Conservation (phyloP, 2,888 invertebrate species). For the Dascillus cervinus region DNA sequence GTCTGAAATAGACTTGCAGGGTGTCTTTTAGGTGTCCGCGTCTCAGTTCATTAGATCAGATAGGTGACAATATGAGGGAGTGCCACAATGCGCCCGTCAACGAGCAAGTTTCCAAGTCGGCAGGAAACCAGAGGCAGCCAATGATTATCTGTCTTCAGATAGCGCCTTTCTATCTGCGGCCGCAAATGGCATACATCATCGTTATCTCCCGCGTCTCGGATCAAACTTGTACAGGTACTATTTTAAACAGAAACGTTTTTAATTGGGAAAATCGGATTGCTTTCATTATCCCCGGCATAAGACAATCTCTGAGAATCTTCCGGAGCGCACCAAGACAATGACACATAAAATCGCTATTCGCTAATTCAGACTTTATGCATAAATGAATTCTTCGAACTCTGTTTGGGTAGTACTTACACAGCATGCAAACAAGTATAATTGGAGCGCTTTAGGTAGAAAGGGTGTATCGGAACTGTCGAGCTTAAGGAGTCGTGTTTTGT, state of each 20-base stretch:
- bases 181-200: conserved; percentile 7
- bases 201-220: conserved; percentile 9
- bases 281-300: conserved; percentile 41
- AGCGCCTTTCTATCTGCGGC: conserved; percentile 12
- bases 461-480: conserved; percentile 26
- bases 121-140: conserved; percentile 38
- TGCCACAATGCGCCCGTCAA: conserved; percentile 36
- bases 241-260: conserved; percentile 38
- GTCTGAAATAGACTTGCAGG: conserved; percentile 12
- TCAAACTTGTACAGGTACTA: conserved; percentile 22
- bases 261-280: conserved; percentile 47
- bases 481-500: conserved; percentile 28
- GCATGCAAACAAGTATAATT: conserved; percentile 22
- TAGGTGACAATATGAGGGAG: conserved; percentile 35
- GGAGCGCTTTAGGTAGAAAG: conserved; percentile 24
- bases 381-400: conserved; percentile 29
- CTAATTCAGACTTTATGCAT: conserved; percentile 35
- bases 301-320: conserved; percentile 30
- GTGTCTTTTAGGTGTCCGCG: conserved; percentile 18
- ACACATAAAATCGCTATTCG: conserved; percentile 26
- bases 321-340: conserved; percentile 31
- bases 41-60: conserved; percentile 27
- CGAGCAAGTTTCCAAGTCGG: conserved; percentile 40
- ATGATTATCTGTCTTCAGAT: conserved; percentile 39
- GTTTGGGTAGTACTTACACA: conserved; percentile 13